These are phyloP conservation scores for Ceraclea dissimilis DNA, from an alignment of 2,888 invertebrate species.

Conservation along the genomic window DNA sequence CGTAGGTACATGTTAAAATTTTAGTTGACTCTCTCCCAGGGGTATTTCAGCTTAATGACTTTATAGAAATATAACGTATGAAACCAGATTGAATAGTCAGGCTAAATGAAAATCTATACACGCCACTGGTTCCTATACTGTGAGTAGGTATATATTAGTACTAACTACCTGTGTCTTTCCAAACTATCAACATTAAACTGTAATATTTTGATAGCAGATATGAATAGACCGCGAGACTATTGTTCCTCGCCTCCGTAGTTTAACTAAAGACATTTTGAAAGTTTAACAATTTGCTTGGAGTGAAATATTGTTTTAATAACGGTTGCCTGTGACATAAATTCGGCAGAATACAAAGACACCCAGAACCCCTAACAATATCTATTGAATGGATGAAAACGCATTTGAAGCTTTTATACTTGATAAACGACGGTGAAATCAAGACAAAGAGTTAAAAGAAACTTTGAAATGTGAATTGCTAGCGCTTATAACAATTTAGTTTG, in stretches of 20 bases:
- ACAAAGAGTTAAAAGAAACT: background rate
- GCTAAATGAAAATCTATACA: no score
- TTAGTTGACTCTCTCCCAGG: no score
- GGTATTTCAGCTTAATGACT: no score
- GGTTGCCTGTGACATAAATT: slow-evolving; percentile 23
- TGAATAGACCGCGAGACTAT: background rate
- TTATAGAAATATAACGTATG: no score
- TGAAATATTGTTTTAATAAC: slow-evolving; percentile 26
- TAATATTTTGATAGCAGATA: background rate
- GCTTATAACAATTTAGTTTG: no score
- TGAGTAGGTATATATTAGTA: no score
- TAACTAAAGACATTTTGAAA: slow-evolving; percentile 18
- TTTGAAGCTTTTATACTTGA: background rate
- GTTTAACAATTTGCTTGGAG: slow-evolving; percentile 26
- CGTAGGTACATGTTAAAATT: no score
- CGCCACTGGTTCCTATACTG: no score
- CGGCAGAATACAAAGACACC: slow-evolving; percentile 23
- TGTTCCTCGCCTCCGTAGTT: slow-evolving; percentile 2
- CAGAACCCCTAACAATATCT: slow-evolving; percentile 21
- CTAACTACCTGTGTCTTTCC: background rate
- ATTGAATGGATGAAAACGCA: slow-evolving; percentile 17
- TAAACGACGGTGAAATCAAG: slow-evolving; percentile 1
- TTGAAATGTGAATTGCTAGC: no score
- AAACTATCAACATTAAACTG: background rate
- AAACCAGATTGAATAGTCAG: no score